Percentiles rank a stretch among this genome's conserved stretches.
Conservation (phyloP, 2,888 invertebrate genomes). For the Imbricaverruca yamaguchii region DNA sequence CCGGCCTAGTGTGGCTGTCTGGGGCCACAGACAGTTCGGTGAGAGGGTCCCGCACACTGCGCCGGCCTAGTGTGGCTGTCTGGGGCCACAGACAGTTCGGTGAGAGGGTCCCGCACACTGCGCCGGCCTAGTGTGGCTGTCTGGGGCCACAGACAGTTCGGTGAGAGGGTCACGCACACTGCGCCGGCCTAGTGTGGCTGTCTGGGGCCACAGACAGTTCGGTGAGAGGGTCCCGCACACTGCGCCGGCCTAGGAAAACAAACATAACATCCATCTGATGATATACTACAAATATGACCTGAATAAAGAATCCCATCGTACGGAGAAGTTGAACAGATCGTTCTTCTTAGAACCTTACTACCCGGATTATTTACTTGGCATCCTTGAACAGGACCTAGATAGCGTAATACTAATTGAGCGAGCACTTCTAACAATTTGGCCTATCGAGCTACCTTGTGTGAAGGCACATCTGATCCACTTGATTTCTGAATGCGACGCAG, state of each 20-base stretch:
- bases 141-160: constrained; percentile 24
- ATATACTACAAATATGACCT: too few relatives aligned
- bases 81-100: constrained; percentile 25
- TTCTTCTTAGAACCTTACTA: too few relatives aligned
- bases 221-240: background rate
- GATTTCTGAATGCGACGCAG: too few relatives aligned
- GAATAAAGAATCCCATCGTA: too few relatives aligned
- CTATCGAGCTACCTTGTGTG: too few relatives aligned
- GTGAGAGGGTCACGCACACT: background rate
- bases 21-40: constrained; percentile 24
- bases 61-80: constrained; percentile 16
- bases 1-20: constrained; percentile 20
- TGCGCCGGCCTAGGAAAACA: background rate
- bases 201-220: constrained; percentile 25
- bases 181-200: constrained; percentile 8
- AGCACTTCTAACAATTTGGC: too few relatives aligned
- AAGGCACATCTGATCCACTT: too few relatives aligned
- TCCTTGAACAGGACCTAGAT: too few relatives aligned
- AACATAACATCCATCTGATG: too few relatives aligned
- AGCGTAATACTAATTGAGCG: too few relatives aligned
- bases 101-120: background rate
- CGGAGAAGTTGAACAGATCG: too few relatives aligned
- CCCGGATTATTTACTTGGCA: too few relatives aligned
- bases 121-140: constrained; percentile 14
- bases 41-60: background rate